Evolutionary conservation across 2,113 vertebrate genomes (phyloP), one percentile per base, ranked within the genome.

Genomic region (Tenebrosternarchus preto): DNA sequence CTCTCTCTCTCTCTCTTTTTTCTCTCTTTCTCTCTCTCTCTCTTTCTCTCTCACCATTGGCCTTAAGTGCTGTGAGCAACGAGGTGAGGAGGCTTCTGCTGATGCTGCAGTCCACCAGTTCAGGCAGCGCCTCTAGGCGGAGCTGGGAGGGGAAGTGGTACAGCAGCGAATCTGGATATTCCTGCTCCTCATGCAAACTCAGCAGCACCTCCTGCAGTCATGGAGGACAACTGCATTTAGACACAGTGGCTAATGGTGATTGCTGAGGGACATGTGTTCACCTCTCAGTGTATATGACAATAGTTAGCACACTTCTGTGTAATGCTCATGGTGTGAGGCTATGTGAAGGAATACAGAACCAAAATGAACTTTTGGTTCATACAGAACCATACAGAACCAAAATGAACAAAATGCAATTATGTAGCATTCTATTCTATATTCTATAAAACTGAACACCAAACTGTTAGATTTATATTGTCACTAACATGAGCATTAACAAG

Each of bases 101-200:
- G 69, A 93, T 90, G 4, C 95, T 95, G 80, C 90, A 24, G 0
- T 95, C 95, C 86, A 93, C 90, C 78, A 94, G 89, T 0, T 93
- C 91, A 0, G 93, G 91, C 5, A 94, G 91, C 0, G 89, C 93
- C 33, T 95, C 94, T 87, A 95, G 89, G 57, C 93, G 89, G 33
- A 95, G 85, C 89, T 95, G 92, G 4, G 95, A 95, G 31, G 95
- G 94, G 85, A 95, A 96, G 84, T 94, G 94, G 73, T 88, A 92
- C 36, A 96, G 90, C 76, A 95, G 90, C 0, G 94, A 93, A 84
- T 91, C 92, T 1, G 94, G 94, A 85, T 95, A 94, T 5, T 93
- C 88, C 0, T 87, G 86, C 0, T 95, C 93, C 43, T 90, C 43
- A 39, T 93, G 91, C 89, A 94, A 93, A 83, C 92, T 87, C 85